Evolutionary conservation across 2,113 vertebrate species (phyloP).

Genomic region (Uria lomvia): DNA sequence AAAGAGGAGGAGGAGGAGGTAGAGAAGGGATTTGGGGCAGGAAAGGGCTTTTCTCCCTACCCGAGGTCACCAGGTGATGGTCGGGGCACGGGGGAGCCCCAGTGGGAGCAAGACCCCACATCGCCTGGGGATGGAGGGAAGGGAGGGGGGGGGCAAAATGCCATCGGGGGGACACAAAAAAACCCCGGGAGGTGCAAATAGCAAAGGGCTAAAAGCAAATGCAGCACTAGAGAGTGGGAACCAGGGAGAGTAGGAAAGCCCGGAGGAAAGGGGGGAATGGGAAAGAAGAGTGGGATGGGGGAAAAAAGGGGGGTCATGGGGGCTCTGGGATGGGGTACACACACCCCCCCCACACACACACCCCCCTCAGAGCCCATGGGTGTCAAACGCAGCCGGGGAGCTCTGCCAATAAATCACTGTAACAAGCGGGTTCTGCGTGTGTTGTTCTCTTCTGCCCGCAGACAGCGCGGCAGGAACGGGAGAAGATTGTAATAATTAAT

Average conservation of each 20-base stretch:
- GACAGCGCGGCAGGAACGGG: background rate
- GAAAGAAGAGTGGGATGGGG: background rate
- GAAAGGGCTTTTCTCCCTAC: background rate
- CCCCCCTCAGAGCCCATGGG: rapidly evolving
- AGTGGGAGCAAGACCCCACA: background rate
- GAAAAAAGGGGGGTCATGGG: rapidly evolving
- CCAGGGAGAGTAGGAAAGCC: background rate
- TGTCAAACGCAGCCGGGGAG: background rate
- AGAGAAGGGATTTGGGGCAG: background rate
- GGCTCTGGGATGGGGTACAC: background rate
- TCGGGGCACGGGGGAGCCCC: background rate
- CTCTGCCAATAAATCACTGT: background rate
- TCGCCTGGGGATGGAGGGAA: rapidly evolving
- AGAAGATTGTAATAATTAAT: conserved; percentile 48
- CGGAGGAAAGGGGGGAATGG: background rate
- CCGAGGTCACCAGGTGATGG: rapidly evolving
- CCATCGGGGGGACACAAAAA: background rate
- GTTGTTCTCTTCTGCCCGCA: background rate
- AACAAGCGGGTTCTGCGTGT: background rate
- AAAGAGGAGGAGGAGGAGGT: background rate
- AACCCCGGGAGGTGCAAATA: background rate
- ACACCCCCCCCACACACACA: rapidly evolving
- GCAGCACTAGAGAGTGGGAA: rapidly evolving
- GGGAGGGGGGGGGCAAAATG: too few species aligned
- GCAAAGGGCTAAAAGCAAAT: background rate